These are phyloP conservation scores for Puffinus mauretanicus DNA, from an alignment of 2,113 vertebrate species.

Conservation along the genomic window DNA sequence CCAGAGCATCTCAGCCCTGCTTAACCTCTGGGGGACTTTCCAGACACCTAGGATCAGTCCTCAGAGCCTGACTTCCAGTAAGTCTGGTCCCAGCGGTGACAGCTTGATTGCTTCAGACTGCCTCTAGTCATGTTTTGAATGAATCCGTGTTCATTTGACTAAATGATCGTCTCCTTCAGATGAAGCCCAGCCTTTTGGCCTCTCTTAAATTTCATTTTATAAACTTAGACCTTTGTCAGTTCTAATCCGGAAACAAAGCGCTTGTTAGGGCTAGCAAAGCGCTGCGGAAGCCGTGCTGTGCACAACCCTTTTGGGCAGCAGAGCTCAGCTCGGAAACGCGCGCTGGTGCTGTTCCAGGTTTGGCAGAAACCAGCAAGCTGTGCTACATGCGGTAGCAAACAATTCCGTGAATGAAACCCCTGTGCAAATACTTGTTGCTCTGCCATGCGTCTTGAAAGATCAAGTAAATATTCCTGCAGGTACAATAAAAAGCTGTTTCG, in stretches of 20 bases:
- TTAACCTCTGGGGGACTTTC: neutral
- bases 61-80: neutral
- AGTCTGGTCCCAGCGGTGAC: neutral
- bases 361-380: neutral
- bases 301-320: neutral
- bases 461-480: neutral
- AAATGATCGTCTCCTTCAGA: neutral
- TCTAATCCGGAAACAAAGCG: neutral
- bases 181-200: neutral
- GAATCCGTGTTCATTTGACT: neutral
- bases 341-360: neutral
- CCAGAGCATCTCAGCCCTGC: neutral
- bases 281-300: rapidly evolving
- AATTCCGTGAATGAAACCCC: neutral
- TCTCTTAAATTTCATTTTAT: neutral
- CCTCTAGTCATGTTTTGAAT: neutral
- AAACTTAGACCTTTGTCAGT: neutral
- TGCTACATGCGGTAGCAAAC: neutral
- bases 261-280: neutral
- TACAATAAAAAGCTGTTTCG: neutral
- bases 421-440: neutral
- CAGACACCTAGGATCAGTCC: neutral
- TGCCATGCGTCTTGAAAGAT: neutral
- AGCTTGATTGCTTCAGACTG: neutral
- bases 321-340: neutral